Evolutionary conservation across 1,140 invertebrate genomes (phyloP), one percentile per base, ranked within the genome.

Genomic region (Euura lappo): DNA sequence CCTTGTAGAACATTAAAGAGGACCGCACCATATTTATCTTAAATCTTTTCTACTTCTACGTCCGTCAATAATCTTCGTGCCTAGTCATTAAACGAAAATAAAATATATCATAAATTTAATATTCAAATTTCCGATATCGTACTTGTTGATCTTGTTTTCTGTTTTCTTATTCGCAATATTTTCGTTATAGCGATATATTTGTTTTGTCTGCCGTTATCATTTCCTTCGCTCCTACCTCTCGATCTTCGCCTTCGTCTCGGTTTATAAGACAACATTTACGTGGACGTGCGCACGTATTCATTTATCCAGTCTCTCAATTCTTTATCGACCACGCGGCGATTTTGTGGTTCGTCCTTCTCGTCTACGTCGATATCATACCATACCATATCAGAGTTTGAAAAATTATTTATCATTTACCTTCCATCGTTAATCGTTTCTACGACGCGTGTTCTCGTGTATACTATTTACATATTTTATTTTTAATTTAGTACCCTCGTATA

Each of bases 71-170:
- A 68, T 45, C 44, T 45, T 70, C 69, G 6, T 42, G 69, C 11
- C 4, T 70, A 70, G n/a, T 70, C 44, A 44, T 70, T 28, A 70
- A 70, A 70, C 69, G 28, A 70, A 70, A 70, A 70, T 70, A 70
- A 70, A 70, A 70, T 70, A 70, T 70, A 70, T 70, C 42, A 70
- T 70, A 70, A 70, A 70, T 70, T 51, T 70, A 70, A 70, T 70
- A 70, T 70, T 70, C 45, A 70, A 44, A 42, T 68, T 70, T 71
- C 47, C 45, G 47, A 71, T 71, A 71, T 65, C 45, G 28, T 65
- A 13, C n/a, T 71, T 65, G 65, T 64, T 65, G 70, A 71, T 65
- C 64, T 51, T 45, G 45, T 65, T 65, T 11, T 43, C 65, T 66
- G 42, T 71, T 51, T 45, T 46, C 67, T 28, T 46, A 5, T 45